These are phyloP conservation scores for Equus quagga DNA, from an alignment of 2,113 vertebrate genomes.

Conservation along the genomic window DNA sequence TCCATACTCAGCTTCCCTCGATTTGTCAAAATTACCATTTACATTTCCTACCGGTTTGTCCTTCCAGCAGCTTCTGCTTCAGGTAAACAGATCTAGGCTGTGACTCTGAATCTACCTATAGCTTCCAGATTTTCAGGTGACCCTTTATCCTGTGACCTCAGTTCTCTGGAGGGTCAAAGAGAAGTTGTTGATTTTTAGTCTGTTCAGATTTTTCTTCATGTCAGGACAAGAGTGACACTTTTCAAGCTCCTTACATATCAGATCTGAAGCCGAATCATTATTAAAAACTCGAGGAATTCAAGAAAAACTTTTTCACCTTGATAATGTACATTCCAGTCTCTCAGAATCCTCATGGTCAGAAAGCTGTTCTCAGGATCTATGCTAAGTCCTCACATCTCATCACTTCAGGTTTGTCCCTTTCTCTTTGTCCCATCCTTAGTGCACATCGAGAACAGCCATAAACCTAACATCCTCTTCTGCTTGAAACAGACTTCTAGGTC, in stretches of 20 bases:
- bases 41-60: not conserved
- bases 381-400: not conserved
- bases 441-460: not conserved
- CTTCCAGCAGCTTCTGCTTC: not conserved
- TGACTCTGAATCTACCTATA: not conserved
- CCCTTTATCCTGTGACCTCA: not conserved
- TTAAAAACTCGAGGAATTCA: not conserved
- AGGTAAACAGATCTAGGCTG: not conserved
- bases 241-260: not conserved
- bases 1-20: not conserved
- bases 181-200: not conserved
- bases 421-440: not conserved
- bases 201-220: not conserved
- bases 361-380: not conserved
- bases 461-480: not conserved
- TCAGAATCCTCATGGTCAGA: not conserved
- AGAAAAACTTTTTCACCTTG: not conserved
- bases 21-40: not conserved
- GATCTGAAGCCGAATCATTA: not conserved
- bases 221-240: not conserved
- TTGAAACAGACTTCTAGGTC: not conserved
- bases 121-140: not conserved
- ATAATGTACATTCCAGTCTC: not conserved
- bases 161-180: not conserved
- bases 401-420: not conserved